phyloP scores from a whole-genome alignment of 2,113 vertebrate genomes.

The Isichthys henryi region DNA sequence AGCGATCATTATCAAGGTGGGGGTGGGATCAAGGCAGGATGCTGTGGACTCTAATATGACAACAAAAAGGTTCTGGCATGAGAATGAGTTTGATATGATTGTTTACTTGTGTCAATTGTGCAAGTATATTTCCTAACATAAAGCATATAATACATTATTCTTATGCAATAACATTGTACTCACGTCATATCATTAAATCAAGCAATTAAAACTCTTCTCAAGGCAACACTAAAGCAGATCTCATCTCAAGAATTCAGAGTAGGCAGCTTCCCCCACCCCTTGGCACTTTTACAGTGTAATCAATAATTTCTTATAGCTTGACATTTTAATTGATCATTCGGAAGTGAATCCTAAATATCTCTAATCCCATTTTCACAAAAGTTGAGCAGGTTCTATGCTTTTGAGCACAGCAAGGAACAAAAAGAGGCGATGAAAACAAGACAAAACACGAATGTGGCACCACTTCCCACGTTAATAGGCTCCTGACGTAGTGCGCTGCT shows the following conservation, averaged over 20 bases:
- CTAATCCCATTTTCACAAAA: neutral
- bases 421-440: neutral
- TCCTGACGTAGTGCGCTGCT: neutral
- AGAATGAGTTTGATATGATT: neutral
- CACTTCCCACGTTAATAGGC: neutral
- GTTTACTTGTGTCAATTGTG: neutral
- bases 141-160: neutral
- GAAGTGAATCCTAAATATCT: neutral
- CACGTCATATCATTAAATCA: neutral
- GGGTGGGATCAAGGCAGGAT: neutral
- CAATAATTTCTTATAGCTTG: neutral
- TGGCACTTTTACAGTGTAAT: neutral
- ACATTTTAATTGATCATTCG: neutral
- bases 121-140: neutral
- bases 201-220: neutral
- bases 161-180: neutral
- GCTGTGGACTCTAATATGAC: neutral
- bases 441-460: neutral
- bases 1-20: neutral
- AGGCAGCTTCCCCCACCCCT: neutral
- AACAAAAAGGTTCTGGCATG: neutral
- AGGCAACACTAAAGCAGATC: neutral
- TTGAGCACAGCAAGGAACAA: neutral
- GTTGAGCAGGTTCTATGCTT: neutral
- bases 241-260: neutral